Evolutionary conservation across 2,797 vertebrate species (phyloP), one percentile per base, ranked within the genome.

Genomic region (Nannoperca obscura): DNA sequence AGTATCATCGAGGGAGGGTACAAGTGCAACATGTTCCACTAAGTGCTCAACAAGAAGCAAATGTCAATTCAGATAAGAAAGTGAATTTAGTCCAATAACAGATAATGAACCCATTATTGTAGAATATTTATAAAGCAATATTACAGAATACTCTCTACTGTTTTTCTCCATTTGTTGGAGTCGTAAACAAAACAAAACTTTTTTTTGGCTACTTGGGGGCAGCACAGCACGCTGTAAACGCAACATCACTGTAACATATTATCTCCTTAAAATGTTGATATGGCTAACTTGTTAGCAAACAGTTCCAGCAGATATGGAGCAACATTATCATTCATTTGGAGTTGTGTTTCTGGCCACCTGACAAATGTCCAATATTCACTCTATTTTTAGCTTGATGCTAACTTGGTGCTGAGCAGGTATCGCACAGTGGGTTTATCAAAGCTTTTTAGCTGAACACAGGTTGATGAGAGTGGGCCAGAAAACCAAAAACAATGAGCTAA

Each of bases 1-100:
- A 60, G 36, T 22, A 66, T 53, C 61, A 67, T 66, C 44, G 72
- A 44, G 3, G 11, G 30, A 63, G 7, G 15, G 8, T 24, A 62
- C 6, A 19, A 53, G 20, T 61, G 30, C 20, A 19, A 52, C 5
- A 30, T 44, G 34, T 24, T 30, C 30, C 42, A 17, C 17, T 20
- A 15, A 34, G 19, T 24, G 36, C 13, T 60, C n/a, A 47, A 59
- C 20, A 22, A 22, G 14, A 59, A 12, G 19, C 44, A 46, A 71
- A 46, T 47, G 11, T 38, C 22, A 76, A 8, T 53, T 54, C 55
- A 61, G 49, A 54, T 46, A 58, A 30, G 3, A 40, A 53, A 53
- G 36, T 34, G 14, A 24, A 44, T 61, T n/a, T 9, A 8, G 32
- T 0, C 52, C 14, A 46, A 1, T 7, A 22, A 70, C 40, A 57